Evolutionary conservation across 1,140 invertebrate species (phyloP).

Genomic region (Halictus rubicundus): DNA sequence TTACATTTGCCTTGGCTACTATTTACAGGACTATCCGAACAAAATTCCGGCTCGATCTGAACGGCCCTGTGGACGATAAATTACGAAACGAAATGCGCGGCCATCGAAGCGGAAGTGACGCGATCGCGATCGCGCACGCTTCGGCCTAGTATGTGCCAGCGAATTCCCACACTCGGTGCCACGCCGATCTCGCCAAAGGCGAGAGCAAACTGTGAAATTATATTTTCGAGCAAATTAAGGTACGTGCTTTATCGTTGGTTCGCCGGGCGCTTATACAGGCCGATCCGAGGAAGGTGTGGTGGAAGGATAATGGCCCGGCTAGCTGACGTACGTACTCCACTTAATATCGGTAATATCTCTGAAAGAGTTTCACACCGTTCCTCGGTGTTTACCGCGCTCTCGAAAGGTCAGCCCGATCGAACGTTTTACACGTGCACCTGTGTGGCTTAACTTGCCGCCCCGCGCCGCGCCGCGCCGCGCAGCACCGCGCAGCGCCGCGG

Average conservation of each 20-base stretch:
- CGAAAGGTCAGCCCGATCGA: constrained; percentile 26
- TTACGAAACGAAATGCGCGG: no score
- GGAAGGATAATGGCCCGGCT: constrained; percentile 10
- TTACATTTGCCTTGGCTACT: no score
- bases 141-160: constrained; percentile 6
- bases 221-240: not conserved
- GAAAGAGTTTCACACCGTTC: constrained; percentile 31
- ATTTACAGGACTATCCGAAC: no score
- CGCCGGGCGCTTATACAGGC: no score
- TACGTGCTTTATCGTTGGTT: constrained; percentile 1
- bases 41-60: no score
- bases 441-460: not conserved
- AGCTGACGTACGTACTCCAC: constrained; percentile 15
- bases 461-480: not conserved
- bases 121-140: not conserved
- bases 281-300: constrained; percentile 21
- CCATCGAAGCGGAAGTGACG: constrained; percentile 1
- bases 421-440: constrained; percentile 32
- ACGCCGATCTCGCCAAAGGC: no score
- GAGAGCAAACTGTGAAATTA: constrained; percentile 16
- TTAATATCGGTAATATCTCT: constrained; percentile 40
- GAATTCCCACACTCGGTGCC: constrained; percentile 27
- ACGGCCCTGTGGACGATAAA: no score
- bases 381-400: not conserved
- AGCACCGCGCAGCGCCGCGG: not conserved